Percentiles rank a stretch among this genome's conserved stretches.
These are phyloP conservation scores for Hyles euphorbiae DNA, from an alignment of 1,140 invertebrate species.

Conservation along the genomic window DNA sequence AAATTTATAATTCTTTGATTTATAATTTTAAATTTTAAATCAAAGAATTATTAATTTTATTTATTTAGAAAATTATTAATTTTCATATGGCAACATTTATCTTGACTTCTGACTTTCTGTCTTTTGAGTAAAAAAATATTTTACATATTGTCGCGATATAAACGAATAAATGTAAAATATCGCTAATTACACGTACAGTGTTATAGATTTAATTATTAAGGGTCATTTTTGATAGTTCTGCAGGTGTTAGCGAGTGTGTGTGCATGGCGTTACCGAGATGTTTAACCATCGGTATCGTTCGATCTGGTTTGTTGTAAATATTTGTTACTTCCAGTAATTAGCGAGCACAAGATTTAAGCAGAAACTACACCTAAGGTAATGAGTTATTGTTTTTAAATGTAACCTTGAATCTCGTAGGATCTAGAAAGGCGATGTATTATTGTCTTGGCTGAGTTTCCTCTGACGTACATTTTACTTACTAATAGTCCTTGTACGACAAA, in stretches of 20 bases:
- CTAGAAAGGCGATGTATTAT: conserved; percentile 14
- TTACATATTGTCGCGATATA: conserved; percentile 9
- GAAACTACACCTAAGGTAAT: conserved; percentile 15
- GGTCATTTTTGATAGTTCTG: not conserved
- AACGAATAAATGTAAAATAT: conserved; percentile 3
- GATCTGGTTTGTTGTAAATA: conserved; percentile 23
- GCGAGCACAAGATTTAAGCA: conserved; percentile 1
- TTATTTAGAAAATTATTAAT: no score
- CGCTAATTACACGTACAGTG: no score
- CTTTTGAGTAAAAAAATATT: not conserved
- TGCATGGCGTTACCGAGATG: conserved; percentile 15
- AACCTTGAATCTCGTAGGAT: conserved; percentile 17
- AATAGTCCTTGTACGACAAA: no score
- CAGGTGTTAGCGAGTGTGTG: conserved; percentile 3
- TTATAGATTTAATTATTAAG: not conserved
- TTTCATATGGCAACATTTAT: no score
- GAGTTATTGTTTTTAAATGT: conserved; percentile 15
- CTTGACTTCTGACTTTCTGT: no score
- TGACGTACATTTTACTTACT: conserved; percentile 9
- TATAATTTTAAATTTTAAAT: no score
- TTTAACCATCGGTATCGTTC: conserved; percentile 13
- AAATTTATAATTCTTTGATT: no score
- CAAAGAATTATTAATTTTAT: no score
- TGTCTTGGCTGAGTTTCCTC: conserved; percentile 12
- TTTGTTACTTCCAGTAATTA: conserved; percentile 18